These are phyloP conservation scores for Drosophila tani DNA, from an alignment of 1,140 invertebrate species.

Conservation along the genomic window DNA sequence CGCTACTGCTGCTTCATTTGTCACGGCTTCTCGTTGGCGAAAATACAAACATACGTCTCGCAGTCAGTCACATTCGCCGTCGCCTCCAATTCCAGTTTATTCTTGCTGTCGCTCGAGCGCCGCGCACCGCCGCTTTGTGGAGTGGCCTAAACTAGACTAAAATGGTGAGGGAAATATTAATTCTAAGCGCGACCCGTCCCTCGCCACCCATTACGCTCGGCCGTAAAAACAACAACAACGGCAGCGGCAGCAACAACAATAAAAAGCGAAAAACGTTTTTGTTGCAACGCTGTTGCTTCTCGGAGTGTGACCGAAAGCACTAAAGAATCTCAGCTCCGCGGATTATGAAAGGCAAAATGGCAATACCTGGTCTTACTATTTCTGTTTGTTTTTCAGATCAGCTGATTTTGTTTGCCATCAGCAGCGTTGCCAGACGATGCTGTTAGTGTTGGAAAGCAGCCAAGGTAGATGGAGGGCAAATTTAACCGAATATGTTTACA, in stretches of 20 bases:
- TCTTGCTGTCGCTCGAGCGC: neutral
- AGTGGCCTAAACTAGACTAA: slow-evolving; percentile 82
- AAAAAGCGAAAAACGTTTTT: slow-evolving; percentile 32
- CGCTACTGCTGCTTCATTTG: slow-evolving; percentile 56
- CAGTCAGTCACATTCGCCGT: slow-evolving; percentile 10
- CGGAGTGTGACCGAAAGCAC: neutral
- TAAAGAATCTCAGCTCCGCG: no score
- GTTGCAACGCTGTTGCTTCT: slow-evolving; percentile 51
- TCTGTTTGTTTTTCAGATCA: no score
- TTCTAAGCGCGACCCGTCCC: slow-evolving; percentile 58
- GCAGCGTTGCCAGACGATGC: no score
- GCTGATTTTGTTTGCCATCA: no score
- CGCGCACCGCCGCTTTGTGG: slow-evolving; percentile 43
- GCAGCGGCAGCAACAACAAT: slow-evolving; percentile 18
- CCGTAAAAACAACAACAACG: slow-evolving; percentile 3
- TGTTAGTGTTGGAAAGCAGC: no score
- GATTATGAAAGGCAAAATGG: no score
- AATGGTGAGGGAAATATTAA: slow-evolving; percentile 45
- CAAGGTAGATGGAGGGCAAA: no score
- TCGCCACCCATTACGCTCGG: slow-evolving; percentile 39
- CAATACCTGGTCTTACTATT: no score
- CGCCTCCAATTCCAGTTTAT: slow-evolving; percentile 35
- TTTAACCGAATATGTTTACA: no score
- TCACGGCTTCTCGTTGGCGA: slow-evolving; percentile 28
- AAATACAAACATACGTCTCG: slow-evolving; percentile 28